Conservation (phyloP, 2,888 invertebrate genomes). For the Netelia fuscicornis region DNA sequence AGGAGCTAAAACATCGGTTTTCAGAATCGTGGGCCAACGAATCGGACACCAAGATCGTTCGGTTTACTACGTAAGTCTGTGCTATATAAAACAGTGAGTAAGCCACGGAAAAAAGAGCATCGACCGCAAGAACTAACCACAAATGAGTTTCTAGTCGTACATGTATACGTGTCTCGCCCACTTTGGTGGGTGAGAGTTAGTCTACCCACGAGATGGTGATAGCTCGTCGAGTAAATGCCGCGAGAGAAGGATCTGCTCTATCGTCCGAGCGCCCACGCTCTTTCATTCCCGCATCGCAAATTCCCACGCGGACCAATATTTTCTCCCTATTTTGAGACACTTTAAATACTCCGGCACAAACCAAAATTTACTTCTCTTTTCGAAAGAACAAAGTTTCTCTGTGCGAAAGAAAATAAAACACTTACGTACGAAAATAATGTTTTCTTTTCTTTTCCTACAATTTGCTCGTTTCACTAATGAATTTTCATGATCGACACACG, state of each 20-base stretch:
- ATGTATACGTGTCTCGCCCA: constrained; percentile 26
- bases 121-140: constrained; percentile 50
- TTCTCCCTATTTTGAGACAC: constrained; percentile 40
- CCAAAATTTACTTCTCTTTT: background rate
- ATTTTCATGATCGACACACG: too few species aligned
- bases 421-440: too few species aligned
- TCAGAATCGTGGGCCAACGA: constrained; percentile 1
- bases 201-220: constrained; percentile 53
- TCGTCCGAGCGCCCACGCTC: constrained; percentile 9
- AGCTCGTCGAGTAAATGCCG: constrained; percentile 52
- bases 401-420: too few species aligned
- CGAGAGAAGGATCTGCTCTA: constrained; percentile 36
- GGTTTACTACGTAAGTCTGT: constrained; percentile 7
- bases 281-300: background rate
- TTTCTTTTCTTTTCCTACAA: background rate
- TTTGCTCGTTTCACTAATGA: background rate
- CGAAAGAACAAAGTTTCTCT: background rate
- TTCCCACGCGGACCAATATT: constrained; percentile 46
- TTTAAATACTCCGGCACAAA: background rate
- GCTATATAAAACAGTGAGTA: constrained; percentile 21
- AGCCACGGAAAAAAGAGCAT: constrained; percentile 45
- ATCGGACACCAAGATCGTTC: constrained; percentile 9
- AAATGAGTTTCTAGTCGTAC: constrained; percentile 46
- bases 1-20: background rate
- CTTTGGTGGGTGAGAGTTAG: constrained; percentile 31